Evolutionary conservation across 2,888 invertebrate species (phyloP), one percentile per base, ranked within the genome.

Genomic region (Prenolepis imparis): DNA sequence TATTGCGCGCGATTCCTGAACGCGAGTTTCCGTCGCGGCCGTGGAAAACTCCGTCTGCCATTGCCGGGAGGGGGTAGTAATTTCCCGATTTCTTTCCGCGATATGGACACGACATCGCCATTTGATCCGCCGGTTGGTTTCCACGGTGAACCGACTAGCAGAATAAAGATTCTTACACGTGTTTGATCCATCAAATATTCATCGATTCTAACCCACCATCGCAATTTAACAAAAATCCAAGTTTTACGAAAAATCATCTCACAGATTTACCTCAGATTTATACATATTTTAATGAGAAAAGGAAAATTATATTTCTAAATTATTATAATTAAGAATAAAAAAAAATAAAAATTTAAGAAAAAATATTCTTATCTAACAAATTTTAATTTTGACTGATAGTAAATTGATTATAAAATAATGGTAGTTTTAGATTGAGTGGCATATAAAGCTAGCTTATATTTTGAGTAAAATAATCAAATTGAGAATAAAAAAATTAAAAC

Each of bases 1-100:
- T 86, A 86, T 85, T 84, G 84, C 85, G 83, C 77, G 52, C 84
- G 82, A 87, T 87, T 84, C 81, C 52, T 61, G 52, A 73, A 64
- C 80, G 59, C 66, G 61, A 81, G 28, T 59, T 55, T 41, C 41
- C 59, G 18, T 59, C 28, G 57, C 32, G 68, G 32, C 39, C 24
- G 36, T 48, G 70, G 57, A 78, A 75, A 78, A 68, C 70, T 18
- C 44, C 77, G 67, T 67, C 67, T 70, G 59, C 78, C 24, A 36
- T 70, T 59, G 44, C 57, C 3, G 28, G 36, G 36, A 6, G 57
- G 12, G n/a, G 39, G 81, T 48, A 39, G 52, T 52, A 81, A 81
- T 73, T 82, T 63, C 39, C 39, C 77, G 81, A 74, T 74, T 59
- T 80, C 78, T 68, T 70, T 59, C 78, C 24, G 57, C 44, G 44